Conservation (phyloP, 1,140 invertebrate species). For the Lepidurus arcticus region DNA sequence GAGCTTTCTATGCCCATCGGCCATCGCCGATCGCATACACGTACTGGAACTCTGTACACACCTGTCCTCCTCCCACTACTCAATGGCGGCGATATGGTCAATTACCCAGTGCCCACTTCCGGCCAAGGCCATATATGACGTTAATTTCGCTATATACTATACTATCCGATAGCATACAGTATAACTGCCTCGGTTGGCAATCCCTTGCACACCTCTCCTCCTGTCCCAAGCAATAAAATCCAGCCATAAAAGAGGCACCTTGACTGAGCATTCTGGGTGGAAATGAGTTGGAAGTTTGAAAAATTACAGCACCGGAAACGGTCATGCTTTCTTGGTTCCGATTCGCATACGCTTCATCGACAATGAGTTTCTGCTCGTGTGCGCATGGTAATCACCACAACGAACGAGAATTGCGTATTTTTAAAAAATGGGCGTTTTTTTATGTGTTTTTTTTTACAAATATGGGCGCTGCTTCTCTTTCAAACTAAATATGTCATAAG, state of each 20-base stretch:
- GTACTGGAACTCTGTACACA: neutral
- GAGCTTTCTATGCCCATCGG: conserved; percentile 5
- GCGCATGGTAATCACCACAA: neutral
- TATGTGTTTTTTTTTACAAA: too few relatives aligned
- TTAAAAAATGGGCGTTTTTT: too few relatives aligned
- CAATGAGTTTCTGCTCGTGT: neutral
- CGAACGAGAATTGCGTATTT: neutral
- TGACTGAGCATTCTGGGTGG: neutral
- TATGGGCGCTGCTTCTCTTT: neutral
- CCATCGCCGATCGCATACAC: neutral
- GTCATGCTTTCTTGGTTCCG: neutral
- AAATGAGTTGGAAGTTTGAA: conserved; percentile 10
- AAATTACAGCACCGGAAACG: neutral
- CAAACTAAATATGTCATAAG: neutral
- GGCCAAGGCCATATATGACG: neutral
- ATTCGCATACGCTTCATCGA: neutral
- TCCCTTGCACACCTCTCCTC: neutral
- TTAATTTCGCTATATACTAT: neutral
- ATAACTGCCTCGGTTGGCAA: too few relatives aligned
- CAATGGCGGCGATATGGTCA: neutral
- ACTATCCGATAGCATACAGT: too few relatives aligned
- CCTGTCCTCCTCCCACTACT: neutral
- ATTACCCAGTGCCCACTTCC: conserved; percentile 10
- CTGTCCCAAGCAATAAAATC: neutral
- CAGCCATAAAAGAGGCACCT: neutral